Conservation (phyloP, 2,797 vertebrate species). For the Neosilurus mollespiculum region DNA sequence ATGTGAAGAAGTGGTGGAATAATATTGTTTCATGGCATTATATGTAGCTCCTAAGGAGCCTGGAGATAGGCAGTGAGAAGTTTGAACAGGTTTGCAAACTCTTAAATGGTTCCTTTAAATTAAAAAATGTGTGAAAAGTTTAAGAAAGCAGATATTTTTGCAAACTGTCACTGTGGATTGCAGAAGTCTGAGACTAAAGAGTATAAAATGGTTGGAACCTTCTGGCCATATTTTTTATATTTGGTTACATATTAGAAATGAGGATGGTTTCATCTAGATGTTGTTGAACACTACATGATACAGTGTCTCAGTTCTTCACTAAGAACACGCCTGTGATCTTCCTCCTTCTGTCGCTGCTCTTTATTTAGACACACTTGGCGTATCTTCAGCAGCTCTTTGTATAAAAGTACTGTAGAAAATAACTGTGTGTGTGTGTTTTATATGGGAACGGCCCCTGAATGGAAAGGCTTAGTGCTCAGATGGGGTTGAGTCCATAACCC, state of each 20-base stretch:
- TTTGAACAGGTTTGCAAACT: conserved; percentile 66
- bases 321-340: conserved; percentile 29
- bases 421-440: conserved; percentile 39
- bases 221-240: too few species aligned
- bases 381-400: conserved; percentile 60
- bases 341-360: conserved; percentile 54
- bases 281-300: not conserved
- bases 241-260: not conserved
- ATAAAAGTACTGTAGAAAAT: conserved; percentile 54
- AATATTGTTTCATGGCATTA: conserved; percentile 66
- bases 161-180: conserved; percentile 1
- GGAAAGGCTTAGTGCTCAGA: conserved; percentile 65
- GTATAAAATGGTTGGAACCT: not conserved
- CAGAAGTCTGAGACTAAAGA: not conserved
- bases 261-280: conserved; percentile 36
- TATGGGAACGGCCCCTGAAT: conserved; percentile 64
- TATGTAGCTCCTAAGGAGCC: conserved; percentile 44
- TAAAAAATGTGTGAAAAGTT: conserved; percentile 60
- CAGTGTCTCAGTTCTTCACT: conserved; percentile 55
- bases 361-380: conserved; percentile 60
- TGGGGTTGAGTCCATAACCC: conserved; percentile 67
- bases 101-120: conserved; percentile 54
- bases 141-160: conserved; percentile 21
- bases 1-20: conserved; percentile 60
- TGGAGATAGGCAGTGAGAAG: conserved; percentile 48